phyloP scores from a whole-genome alignment of 2,113 vertebrate genomes.

The Pogona vitticeps region DNA sequence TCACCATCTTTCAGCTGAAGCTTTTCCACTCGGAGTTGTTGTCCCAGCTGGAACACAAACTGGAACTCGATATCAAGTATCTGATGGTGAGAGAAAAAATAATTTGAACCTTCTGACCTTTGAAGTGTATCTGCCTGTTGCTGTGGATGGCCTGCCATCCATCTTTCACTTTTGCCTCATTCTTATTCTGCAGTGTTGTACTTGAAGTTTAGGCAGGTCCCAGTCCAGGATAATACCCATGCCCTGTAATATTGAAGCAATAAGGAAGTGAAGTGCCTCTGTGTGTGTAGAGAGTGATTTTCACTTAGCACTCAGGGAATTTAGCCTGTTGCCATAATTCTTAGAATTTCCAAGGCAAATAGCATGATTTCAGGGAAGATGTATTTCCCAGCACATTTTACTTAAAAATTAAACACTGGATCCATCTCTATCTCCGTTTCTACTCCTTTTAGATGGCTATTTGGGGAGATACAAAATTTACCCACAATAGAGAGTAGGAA shows the following conservation, averaged over 20 bases:
- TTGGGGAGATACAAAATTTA: neutral
- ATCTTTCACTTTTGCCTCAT: neutral
- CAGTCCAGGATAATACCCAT: neutral
- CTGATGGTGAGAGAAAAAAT: constrained; percentile 73
- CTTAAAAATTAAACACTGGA: neutral
- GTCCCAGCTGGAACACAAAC: constrained; percentile 84
- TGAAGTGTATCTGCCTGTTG: neutral
- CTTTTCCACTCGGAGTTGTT: constrained; percentile 87
- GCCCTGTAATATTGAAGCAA: neutral
- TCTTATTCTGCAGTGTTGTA: neutral
- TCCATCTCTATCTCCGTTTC: neutral
- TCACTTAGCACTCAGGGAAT: neutral
- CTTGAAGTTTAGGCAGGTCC: neutral
- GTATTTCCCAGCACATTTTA: neutral
- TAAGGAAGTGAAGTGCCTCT: neutral
- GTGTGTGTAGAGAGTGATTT: too few relatives aligned
- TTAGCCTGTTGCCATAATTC: neutral
- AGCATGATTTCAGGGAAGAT: neutral
- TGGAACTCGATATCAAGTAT: constrained; percentile 87
- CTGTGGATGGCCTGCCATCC: constrained; percentile 2
- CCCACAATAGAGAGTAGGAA: neutral
- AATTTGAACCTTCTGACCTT: neutral
- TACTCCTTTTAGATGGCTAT: neutral
- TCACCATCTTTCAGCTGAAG: constrained; percentile 74
- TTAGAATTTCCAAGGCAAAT: neutral